Evolutionary conservation across 2,113 vertebrate genomes (phyloP).

Genomic region (Aleadryas rufinucha): DNA sequence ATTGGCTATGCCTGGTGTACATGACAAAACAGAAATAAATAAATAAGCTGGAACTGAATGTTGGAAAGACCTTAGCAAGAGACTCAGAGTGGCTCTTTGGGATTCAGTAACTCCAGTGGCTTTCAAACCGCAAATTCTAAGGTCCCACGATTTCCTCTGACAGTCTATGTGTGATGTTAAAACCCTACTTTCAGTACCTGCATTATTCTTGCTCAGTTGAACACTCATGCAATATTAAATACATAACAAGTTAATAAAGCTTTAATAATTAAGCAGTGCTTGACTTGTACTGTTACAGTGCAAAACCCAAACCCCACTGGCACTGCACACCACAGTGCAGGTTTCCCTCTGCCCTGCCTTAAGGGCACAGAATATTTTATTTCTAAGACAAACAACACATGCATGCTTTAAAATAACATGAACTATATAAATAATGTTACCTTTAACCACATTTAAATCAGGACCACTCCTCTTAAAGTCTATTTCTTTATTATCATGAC

Average conservation of each 20-base stretch:
- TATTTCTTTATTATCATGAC: background rate
- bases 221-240: background rate
- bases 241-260: background rate
- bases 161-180: background rate
- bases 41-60: background rate
- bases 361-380: background rate
- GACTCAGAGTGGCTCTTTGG: background rate
- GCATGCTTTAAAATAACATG: background rate
- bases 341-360: background rate
- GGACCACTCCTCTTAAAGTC: background rate
- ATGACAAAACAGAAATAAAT: background rate
- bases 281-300: background rate
- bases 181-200: background rate
- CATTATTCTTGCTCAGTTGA: background rate
- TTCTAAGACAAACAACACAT: background rate
- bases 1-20: conserved; percentile 86
- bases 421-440: background rate
- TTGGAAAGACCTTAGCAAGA: too few relatives aligned
- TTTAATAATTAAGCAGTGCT: background rate
- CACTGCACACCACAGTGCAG: background rate
- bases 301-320: background rate
- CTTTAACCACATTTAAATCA: background rate
- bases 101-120: background rate
- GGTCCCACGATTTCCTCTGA: background rate
- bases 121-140: background rate